Evolutionary conservation across 2,113 vertebrate genomes (phyloP), one percentile per base, ranked within the genome.

Genomic region (Heteronetta atricapilla): DNA sequence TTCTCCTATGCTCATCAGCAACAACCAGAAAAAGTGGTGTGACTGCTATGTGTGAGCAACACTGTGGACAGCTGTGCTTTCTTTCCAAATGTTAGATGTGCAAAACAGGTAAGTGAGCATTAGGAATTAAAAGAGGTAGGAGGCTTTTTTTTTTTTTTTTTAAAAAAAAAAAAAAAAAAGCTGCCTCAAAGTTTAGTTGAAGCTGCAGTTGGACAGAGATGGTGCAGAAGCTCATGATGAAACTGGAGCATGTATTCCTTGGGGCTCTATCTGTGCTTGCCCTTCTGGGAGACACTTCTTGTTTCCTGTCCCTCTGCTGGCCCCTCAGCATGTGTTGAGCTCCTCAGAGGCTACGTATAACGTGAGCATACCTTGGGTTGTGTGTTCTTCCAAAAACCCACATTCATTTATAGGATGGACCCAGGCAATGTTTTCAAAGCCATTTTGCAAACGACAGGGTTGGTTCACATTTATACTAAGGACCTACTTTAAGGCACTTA

Each of bases 401-500:
- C 59, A 11, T 44, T 83, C 86, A 89, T 97, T 96, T 96, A 95
- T 93, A 95, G 95, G 83, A 38, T 67, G 73, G 2, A 2, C n/a
- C 36, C 3, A 1, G 31, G 59, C 1, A 0, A 19, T 90, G 55
- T 87, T 96, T 94, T 67, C 89, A 85, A 85, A 94, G 68, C 81
- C 77, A 2, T 55, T 94, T 53, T 67, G 36, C 93, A 78, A 82
- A 86, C 15, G 13, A 6, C 0, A 4, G 58, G 56, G 52, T 40
- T 92, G 69, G 59, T 46, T 82, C 83, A 73, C 58, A 29, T 84
- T 92, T 76, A 15, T 10, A 50, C 77, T 50, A 92, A 96, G 83
- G 69, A 78, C 88, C 88, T 95, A 84, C 94, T 96, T 96, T 95
- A 89, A 59, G 93, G 80, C 88, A 94, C 94, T 97, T 94, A 94